Evolutionary conservation across 2,113 vertebrate genomes (phyloP), one percentile per base, ranked within the genome.

Genomic region (crab-eating macaque (Macaca fascicularis)): DNA sequence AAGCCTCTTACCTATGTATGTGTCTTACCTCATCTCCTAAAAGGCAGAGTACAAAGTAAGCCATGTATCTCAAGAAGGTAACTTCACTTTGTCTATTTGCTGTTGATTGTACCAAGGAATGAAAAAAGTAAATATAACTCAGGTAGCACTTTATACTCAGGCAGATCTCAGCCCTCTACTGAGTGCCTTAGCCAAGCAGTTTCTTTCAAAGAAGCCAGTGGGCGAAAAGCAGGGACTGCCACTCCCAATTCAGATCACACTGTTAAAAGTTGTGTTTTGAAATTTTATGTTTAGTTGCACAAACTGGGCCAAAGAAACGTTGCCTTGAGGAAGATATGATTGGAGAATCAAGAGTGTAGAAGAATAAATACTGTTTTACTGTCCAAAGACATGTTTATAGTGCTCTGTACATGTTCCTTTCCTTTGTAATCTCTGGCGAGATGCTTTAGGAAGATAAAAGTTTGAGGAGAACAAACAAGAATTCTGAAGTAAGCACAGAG

Each of bases 21-120:
- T 10, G 6, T 57, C 78, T 85, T 48, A 8, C 75, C 45, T n/a
- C 50, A 3, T 40, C 80, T 75, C 45, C 69, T 48, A 22, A 93
- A 64, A 79, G 79, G 40, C 25, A 19, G 57, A 57, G 83, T 40
- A 12, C 48, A 78, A 38, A 35, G 22, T 10, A 74, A 93, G 74
- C 30, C n/a, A 6, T 5, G 0, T 20, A 14, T 35, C 82, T 78
- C 38, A 85, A 74, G 20, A 78, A 78, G 43, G n/a, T 70, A 38
- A 59, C 40, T 23, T 30, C 64, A 19, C 43, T 76, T 7, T 0
- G 7, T 67, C 27, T 5, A 11, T 23, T 38, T 83, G 57, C 32
- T 16, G 2, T 17, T 8, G 43, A 12, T 48, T 2, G 10, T 8
- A 5, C 6, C 43, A 38, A 89, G 32, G 16, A 19, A 11, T 0